A percentile compares a stretch with the other conserved stretches of the same genome.
phyloP scores from a whole-genome alignment of 2,113 vertebrate species.

The Serinus canaria region DNA sequence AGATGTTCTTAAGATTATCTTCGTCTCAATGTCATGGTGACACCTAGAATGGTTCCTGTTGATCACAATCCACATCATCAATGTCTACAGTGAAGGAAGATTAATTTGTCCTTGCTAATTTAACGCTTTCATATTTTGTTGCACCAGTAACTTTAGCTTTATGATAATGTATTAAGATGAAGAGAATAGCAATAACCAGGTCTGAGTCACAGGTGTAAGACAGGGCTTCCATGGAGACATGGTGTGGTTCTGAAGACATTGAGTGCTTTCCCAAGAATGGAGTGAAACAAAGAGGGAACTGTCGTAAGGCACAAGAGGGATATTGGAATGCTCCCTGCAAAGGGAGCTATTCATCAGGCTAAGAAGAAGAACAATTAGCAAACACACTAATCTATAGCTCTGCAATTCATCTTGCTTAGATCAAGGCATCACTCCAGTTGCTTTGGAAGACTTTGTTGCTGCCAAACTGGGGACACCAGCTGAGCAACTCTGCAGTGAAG shows the following conservation, averaged over 20 bases:
- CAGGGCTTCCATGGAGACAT: background rate
- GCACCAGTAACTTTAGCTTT: background rate
- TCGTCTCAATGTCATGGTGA: background rate
- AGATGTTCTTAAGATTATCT: background rate
- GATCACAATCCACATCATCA: background rate
- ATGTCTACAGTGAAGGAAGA: background rate
- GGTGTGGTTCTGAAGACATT: background rate
- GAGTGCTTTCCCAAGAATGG: accelerated
- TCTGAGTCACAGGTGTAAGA: background rate
- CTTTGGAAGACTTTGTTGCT: background rate
- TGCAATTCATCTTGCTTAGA: background rate
- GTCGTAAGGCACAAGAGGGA: background rate
- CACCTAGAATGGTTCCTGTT: background rate
- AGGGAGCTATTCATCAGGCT: background rate
- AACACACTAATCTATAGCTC: background rate
- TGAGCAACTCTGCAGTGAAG: background rate
- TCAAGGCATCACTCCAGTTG: background rate
- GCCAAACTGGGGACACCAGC: background rate
- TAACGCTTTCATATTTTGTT: background rate
- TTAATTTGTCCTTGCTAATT: background rate
- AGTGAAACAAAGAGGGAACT: background rate
- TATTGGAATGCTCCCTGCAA: background rate
- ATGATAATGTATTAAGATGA: background rate
- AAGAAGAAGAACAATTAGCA: background rate
- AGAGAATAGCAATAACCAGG: background rate